phyloP scores from a whole-genome alignment of 2,797 vertebrate species.

The Triplophysa yarkandensis region DNA sequence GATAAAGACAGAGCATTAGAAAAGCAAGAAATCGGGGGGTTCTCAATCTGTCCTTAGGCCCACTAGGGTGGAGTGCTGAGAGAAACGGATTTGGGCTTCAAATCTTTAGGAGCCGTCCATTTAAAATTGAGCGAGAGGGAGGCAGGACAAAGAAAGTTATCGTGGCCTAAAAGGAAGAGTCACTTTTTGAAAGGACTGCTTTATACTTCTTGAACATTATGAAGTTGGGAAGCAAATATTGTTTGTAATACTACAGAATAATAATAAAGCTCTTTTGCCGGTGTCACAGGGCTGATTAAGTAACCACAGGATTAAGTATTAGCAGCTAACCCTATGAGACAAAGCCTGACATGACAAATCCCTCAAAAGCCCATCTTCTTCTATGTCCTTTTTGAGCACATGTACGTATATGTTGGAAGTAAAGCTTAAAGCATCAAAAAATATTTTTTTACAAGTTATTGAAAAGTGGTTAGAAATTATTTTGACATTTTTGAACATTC shows the following conservation, averaged over 20 bases:
- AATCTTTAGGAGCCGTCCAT: conserved; percentile 47
- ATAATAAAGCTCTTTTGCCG: conserved; percentile 23
- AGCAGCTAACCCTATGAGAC: conserved; percentile 59
- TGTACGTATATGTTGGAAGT: no score
- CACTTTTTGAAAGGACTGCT: neutral
- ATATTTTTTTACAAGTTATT: no score
- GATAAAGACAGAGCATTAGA: conserved; percentile 13
- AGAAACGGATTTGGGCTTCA: conserved; percentile 27
- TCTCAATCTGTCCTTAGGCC: conserved; percentile 40
- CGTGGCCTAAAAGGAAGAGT: neutral
- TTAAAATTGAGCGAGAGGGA: neutral
- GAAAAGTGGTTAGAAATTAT: neutral
- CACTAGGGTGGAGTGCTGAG: conserved; percentile 5
- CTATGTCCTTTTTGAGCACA: conserved; percentile 12
- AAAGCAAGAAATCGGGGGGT: conserved; percentile 29
- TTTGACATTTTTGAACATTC: neutral
- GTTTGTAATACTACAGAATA: neutral
- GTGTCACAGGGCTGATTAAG: conserved; percentile 43
- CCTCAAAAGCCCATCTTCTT: conserved; percentile 39
- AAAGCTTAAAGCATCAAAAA: no score
- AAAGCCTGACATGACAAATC: conserved; percentile 59
- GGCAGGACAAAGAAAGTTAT: neutral
- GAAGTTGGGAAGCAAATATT: neutral
- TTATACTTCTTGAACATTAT: no score
- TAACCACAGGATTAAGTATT: conserved; percentile 55